These are phyloP conservation scores for Podabrus alpinus DNA, from an alignment of 2,888 invertebrate genomes.

Conservation along the genomic window DNA sequence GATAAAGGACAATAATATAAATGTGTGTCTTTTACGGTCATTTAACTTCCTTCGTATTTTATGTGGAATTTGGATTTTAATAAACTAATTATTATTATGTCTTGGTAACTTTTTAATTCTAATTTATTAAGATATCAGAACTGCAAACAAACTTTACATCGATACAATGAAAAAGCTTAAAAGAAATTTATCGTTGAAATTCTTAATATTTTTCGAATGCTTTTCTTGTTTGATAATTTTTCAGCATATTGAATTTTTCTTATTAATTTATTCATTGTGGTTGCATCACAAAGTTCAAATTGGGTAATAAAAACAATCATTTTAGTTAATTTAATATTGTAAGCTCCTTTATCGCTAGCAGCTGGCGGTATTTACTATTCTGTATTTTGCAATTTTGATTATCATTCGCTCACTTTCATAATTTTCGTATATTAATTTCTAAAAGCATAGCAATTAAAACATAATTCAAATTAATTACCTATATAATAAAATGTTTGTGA, in stretches of 20 bases:
- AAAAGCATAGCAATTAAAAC: not conserved
- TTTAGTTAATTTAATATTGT: not conserved
- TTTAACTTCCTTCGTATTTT: not conserved
- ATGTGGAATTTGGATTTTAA: too few relatives aligned
- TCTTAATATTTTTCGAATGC: too few relatives aligned
- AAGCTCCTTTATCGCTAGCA: not conserved
- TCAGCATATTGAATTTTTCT: not conserved
- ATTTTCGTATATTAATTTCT: not conserved
- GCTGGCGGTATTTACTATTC: not conserved
- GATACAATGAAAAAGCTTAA: too few relatives aligned
- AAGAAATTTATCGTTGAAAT: not conserved
- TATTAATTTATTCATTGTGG: not conserved
- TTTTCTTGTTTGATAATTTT: not conserved
- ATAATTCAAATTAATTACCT: not conserved
- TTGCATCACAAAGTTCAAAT: not conserved
- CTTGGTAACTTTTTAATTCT: too few relatives aligned
- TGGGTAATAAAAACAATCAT: not conserved
- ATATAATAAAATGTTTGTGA: not conserved
- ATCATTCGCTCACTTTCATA: not conserved
- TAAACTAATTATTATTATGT: too few relatives aligned
- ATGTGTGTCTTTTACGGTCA: not conserved
- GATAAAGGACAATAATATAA: not conserved
- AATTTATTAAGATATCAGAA: too few relatives aligned
- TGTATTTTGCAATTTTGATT: not conserved
- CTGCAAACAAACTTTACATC: too few relatives aligned